Percentiles rank a stretch among this genome's conserved stretches.
phyloP scores from a whole-genome alignment of 2,888 invertebrate species.

The Erannis defoliaria region DNA sequence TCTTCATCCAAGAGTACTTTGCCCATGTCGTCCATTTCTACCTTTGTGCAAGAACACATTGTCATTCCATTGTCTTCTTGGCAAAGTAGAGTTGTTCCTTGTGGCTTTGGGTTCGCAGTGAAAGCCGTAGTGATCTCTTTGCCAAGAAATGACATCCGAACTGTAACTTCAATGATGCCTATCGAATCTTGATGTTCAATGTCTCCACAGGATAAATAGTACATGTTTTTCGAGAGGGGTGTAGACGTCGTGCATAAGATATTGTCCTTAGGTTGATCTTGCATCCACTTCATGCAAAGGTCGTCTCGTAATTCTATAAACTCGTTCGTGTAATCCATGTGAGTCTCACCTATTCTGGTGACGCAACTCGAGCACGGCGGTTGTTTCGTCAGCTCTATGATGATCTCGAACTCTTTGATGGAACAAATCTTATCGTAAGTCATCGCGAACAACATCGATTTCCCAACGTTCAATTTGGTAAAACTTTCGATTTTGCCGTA shows the following conservation, averaged over 20 bases:
- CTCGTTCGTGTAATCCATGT: constrained; percentile 73
- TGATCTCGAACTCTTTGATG: constrained; percentile 71
- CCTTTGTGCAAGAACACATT: constrained; percentile 79
- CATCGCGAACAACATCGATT: constrained; percentile 80
- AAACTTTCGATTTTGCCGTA: constrained; percentile 74
- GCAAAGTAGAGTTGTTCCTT: constrained; percentile 64
- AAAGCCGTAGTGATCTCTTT: constrained; percentile 82
- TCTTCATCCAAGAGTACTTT: constrained; percentile 79
- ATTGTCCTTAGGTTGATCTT: constrained; percentile 74
- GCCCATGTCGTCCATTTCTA: constrained; percentile 80
- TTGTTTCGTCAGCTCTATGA: constrained; percentile 71
- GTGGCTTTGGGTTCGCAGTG: constrained; percentile 66
- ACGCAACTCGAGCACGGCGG: constrained; percentile 77
- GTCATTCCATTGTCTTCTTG: constrained; percentile 79
- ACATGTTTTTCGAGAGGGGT: constrained; percentile 74
- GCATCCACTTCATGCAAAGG: constrained; percentile 73
- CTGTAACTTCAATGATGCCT: constrained; percentile 76
- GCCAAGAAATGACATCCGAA: constrained; percentile 79
- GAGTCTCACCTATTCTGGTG: constrained; percentile 74
- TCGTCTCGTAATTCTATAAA: constrained; percentile 70
- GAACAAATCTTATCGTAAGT: constrained; percentile 80
- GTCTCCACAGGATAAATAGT: constrained; percentile 71
- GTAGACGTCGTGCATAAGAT: constrained; percentile 77
- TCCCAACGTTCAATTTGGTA: constrained; percentile 73
- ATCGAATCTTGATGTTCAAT: constrained; percentile 68